Evolutionary conservation across 2,888 invertebrate species (phyloP), one percentile per base, ranked within the genome.

Genomic region (Coleophora flavipennella): DNA sequence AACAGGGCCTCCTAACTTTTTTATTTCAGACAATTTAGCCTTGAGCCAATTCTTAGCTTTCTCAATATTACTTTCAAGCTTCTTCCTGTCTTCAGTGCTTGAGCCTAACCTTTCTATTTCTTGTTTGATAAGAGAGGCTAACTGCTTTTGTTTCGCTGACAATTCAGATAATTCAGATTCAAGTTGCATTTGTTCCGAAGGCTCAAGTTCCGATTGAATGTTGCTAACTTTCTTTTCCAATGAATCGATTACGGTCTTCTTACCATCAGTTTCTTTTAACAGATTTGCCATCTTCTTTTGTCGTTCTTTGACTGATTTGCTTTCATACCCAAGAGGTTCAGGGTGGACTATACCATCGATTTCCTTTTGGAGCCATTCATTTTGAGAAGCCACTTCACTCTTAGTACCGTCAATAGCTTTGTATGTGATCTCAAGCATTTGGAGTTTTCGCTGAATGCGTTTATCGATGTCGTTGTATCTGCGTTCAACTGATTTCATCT

Each of bases 121-220:
- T 46, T 89, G 87, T 59, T 91, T 91, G 1, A 94, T 81, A 3
- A 91, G 87, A 0, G 88, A 86, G 1, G 90, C 88, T 1, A 96
- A 72, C 57, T 92, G 90, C 42, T 90, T 90, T 57, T 95, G 94
- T 58, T 95, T 93, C 0, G 87, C 84, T 13, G 91, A 88, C 1
- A 96, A 73, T 57, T 90, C 89, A 47, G 89, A 89, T 31, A 96
- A 72, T 28, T 91, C 88, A 0, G 88, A 86, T 62, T 94, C 93
- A 36, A 96, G 72, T 62, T 92, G 90, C 50, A 91, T 90, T 51
- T 94, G 91, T 69, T 97, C 97, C 0, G 90, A 88, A 6, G 92
- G 90, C 67, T 96, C 96, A 29, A 97, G 71, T 67, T 96, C 96
- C 43, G 92, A 89, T 58, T 92, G 91, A 79, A 96, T 92, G 50